A percentile compares a stretch with the other conserved stretches of the same genome.
These are phyloP conservation scores for Poeciliopsis turrubarensis DNA, from an alignment of 2,113 vertebrate species.

Conservation along the genomic window DNA sequence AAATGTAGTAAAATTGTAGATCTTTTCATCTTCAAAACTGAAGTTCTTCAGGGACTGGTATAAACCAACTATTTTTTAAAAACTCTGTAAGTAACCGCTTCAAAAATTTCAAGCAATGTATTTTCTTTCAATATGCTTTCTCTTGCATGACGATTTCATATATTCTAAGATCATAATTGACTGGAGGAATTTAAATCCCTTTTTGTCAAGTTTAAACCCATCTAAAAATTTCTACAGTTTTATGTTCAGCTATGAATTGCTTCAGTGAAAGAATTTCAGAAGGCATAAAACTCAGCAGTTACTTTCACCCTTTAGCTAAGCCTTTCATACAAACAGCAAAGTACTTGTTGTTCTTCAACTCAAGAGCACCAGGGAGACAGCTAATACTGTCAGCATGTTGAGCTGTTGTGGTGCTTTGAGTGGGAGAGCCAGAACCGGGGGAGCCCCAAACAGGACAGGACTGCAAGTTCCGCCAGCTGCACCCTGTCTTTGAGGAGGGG, in stretches of 20 bases:
- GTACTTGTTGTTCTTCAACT: conserved; percentile 61
- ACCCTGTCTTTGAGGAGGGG: conserved; percentile 90
- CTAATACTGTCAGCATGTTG: conserved; percentile 71
- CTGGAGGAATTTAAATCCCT: background rate
- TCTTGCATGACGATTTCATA: background rate
- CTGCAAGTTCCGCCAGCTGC: conserved; percentile 94
- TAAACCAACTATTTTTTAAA: background rate
- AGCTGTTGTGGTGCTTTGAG: conserved; percentile 66
- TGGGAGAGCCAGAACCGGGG: conserved; percentile 65
- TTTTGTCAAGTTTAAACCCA: background rate
- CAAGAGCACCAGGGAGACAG: conserved; percentile 63
- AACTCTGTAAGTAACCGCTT: no score
- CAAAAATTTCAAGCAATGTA: no score
- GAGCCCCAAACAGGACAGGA: conserved; percentile 79
- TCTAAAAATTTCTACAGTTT: background rate
- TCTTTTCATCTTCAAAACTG: background rate
- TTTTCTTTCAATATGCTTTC: background rate
- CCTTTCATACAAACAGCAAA: conserved; percentile 52
- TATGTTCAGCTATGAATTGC: conserved; percentile 23
- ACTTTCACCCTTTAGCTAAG: conserved; percentile 36
- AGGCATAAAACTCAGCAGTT: conserved; percentile 43
- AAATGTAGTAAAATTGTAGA: background rate
- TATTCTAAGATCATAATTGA: no score
- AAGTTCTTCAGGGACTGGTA: background rate
- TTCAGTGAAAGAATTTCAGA: conserved; percentile 36